Percentiles rank a stretch among this genome's conserved stretches.
These are phyloP conservation scores for Trichomycterus rosablanca DNA, from an alignment of 2,113 vertebrate genomes.

Conservation along the genomic window DNA sequence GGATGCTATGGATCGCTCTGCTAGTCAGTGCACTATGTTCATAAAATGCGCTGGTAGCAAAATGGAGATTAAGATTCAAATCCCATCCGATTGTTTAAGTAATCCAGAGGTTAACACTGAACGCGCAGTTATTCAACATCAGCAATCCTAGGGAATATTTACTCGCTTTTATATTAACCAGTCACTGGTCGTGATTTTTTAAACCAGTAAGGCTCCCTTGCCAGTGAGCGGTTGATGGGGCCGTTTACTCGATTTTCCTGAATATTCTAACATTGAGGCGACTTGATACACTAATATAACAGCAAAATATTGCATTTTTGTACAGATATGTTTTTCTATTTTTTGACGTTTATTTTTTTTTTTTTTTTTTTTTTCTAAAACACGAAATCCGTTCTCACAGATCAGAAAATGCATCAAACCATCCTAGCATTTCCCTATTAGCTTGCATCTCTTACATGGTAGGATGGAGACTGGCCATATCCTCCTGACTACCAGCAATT, in stretches of 20 bases:
- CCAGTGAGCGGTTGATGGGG: conserved; percentile 11
- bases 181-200: conserved; percentile 24
- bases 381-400: too few species aligned
- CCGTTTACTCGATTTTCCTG: not conserved
- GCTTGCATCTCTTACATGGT: not conserved
- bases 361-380: too few species aligned
- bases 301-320: too few species aligned
- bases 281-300: too few species aligned
- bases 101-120: not conserved
- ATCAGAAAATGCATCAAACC: too few species aligned
- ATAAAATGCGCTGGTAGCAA: conserved; percentile 30
- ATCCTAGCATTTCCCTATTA: not conserved
- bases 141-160: not conserved
- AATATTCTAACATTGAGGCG: too few species aligned
- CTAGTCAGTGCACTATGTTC: conserved; percentile 19
- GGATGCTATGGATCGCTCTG: conserved; percentile 39
- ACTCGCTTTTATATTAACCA: not conserved
- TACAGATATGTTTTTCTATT: too few species aligned
- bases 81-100: not conserved
- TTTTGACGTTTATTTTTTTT: too few species aligned
- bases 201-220: not conserved
- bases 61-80: conserved; percentile 32
- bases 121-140: not conserved
- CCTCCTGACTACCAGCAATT: too few species aligned
- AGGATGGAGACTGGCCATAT: not conserved